These are phyloP conservation scores for Denticeps clupeoides DNA, from an alignment of 2,797 vertebrate species.

Conservation along the genomic window DNA sequence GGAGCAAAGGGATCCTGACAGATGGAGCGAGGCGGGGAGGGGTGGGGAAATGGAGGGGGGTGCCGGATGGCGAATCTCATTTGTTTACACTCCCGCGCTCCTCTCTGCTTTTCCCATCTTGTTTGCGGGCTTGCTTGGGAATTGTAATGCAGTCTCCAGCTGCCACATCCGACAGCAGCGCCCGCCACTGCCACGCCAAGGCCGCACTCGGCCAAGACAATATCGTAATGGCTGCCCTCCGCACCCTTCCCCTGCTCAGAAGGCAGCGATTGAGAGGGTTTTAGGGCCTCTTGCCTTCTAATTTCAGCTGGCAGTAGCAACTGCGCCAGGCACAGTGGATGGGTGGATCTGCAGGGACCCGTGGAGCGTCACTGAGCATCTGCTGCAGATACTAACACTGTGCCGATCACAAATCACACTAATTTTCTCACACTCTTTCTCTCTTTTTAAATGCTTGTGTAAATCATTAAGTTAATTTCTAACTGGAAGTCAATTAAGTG, in stretches of 20 bases:
- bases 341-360: too few relatives aligned
- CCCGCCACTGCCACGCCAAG: background rate
- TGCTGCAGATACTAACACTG: too few relatives aligned
- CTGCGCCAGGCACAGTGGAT: too few relatives aligned
- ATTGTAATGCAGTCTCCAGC: constrained; percentile 1
- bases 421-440: too few relatives aligned
- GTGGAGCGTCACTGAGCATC: too few relatives aligned
- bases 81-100: constrained; percentile 6
- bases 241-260: constrained; percentile 11
- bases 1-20: background rate
- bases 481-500: too few relatives aligned
- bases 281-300: background rate
- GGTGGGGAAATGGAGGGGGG: background rate
- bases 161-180: background rate
- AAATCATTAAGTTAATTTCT: too few relatives aligned
- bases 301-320: background rate
- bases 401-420: too few relatives aligned
- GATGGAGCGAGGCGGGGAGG: background rate
- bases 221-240: constrained; percentile 15
- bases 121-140: background rate
- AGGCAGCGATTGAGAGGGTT: constrained; percentile 1
- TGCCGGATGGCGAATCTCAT: background rate
- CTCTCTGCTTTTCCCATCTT: background rate
- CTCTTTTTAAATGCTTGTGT: too few relatives aligned
- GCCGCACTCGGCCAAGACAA: constrained; percentile 5